Conservation (phyloP, 2,113 vertebrate species). For the Anolis sagrei region DNA sequence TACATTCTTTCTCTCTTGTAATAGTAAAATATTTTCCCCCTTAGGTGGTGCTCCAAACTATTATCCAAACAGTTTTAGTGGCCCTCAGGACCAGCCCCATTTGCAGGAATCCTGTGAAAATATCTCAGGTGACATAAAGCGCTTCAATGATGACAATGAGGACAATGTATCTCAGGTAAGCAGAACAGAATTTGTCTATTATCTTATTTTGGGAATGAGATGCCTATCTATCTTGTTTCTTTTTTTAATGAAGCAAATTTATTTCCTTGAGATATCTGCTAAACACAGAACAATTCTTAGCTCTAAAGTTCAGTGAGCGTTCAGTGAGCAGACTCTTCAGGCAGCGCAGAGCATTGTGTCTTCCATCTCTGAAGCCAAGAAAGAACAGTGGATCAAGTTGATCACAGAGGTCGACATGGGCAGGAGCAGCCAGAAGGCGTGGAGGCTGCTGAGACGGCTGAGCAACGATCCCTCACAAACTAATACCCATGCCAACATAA, state of each 20-base stretch:
- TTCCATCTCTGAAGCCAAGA: too few relatives aligned
- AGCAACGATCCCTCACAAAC: too few relatives aligned
- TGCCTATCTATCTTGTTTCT: background rate
- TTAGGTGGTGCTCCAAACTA: constrained; percentile 96
- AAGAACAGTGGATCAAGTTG: too few relatives aligned
- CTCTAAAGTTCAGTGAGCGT: too few relatives aligned
- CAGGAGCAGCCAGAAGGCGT: too few relatives aligned
- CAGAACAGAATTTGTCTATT: background rate
- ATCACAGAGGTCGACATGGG: too few relatives aligned
- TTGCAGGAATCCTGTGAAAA: constrained; percentile 70
- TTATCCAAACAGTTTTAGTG: constrained; percentile 94
- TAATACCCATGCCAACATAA: too few relatives aligned
- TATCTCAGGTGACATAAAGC: constrained; percentile 79
- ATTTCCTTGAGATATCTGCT: background rate
- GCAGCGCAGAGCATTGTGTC: too few relatives aligned
- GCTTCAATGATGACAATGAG: constrained; percentile 86
- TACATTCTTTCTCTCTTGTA: background rate
- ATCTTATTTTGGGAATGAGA: background rate
- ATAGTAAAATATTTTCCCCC: background rate
- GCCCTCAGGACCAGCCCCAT: constrained; percentile 77
- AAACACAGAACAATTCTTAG: background rate
- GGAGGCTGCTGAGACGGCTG: too few relatives aligned
- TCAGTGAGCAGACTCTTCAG: too few relatives aligned
- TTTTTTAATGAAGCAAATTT: background rate
- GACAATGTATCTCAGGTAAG: constrained; percentile 93